Conservation (phyloP, 2,888 invertebrate species). For the Coleophora deauratella region DNA sequence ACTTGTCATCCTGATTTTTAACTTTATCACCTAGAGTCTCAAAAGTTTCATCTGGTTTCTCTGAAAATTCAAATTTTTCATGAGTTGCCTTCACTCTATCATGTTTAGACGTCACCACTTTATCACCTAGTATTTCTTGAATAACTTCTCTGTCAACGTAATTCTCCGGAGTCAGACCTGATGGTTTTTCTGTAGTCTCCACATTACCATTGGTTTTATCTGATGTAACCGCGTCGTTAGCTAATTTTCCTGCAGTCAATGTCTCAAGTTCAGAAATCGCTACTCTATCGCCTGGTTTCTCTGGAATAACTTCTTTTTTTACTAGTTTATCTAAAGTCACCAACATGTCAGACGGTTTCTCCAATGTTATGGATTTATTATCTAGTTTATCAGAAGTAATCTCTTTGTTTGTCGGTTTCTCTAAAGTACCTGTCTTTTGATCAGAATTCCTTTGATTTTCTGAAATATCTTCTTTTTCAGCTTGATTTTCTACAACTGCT, state of each 20-base stretch:
- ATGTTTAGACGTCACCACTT: too few species aligned
- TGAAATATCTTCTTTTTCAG: too few species aligned
- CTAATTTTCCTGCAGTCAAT: conserved; percentile 6
- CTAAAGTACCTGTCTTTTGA: too few species aligned
- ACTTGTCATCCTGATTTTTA: conserved; percentile 7
- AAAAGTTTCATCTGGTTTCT: not conserved
- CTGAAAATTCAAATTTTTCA: too few species aligned
- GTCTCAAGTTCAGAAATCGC: conserved; percentile 8
- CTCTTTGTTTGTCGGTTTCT: not conserved
- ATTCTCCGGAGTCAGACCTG: too few species aligned
- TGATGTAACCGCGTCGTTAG: conserved; percentile 8
- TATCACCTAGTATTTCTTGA: too few species aligned
- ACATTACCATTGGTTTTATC: not conserved
- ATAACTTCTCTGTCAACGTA: not conserved
- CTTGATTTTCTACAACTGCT: too few species aligned
- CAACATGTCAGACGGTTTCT: not conserved
- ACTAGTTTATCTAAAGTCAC: too few species aligned
- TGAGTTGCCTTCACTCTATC: too few species aligned
- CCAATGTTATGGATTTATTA: conserved; percentile 2
- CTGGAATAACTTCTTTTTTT: not conserved
- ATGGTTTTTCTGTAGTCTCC: conserved; percentile 2
- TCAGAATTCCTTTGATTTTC: too few species aligned
- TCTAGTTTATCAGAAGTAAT: conserved; percentile 4
- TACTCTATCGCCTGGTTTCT: conserved; percentile 5
- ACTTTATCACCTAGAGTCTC: not conserved